A percentile compares a stretch with the other conserved stretches of the same genome.
phyloP scores from a whole-genome alignment of 2,888 invertebrate genomes.

The Drosophila pseudotakahashii region DNA sequence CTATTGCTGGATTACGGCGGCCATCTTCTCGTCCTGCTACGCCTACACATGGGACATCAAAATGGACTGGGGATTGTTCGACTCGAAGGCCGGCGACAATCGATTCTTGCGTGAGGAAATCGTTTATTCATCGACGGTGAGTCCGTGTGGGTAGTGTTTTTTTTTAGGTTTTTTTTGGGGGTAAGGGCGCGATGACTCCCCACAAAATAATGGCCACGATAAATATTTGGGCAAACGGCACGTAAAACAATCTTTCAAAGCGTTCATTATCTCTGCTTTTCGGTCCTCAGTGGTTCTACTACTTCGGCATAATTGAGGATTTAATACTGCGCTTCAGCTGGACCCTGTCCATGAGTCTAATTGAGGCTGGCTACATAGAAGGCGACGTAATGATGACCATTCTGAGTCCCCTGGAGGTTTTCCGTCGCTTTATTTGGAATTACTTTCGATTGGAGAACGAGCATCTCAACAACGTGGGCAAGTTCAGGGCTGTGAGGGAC shows the following conservation, averaged over 20 bases:
- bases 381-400: conserved; percentile 88
- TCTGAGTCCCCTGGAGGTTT: conserved; percentile 88
- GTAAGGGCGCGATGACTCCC: neutral
- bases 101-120: conserved; percentile 91
- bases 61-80: conserved; percentile 95
- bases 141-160: conserved; percentile 30
- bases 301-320: conserved; percentile 93
- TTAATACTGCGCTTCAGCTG: conserved; percentile 91
- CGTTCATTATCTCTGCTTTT: conserved; percentile 52
- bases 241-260: conserved; percentile 60
- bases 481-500: conserved; percentile 94
- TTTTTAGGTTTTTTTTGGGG: neutral
- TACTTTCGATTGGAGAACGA: conserved; percentile 95
- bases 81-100: conserved; percentile 90
- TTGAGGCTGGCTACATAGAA: conserved; percentile 87
- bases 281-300: conserved; percentile 88
- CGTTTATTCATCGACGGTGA: conserved; percentile 91
- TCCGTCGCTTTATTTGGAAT: conserved; percentile 93
- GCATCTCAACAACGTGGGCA: conserved; percentile 95
- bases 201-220: conserved; percentile 60
- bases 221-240: conserved; percentile 67
- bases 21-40: conserved; percentile 90
- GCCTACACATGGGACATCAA: conserved; percentile 94
- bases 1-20: conserved; percentile 89
- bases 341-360: conserved; percentile 89